Evolutionary conservation across 1,140 invertebrate species (phyloP).

Genomic region (Drosophila serrata): DNA sequence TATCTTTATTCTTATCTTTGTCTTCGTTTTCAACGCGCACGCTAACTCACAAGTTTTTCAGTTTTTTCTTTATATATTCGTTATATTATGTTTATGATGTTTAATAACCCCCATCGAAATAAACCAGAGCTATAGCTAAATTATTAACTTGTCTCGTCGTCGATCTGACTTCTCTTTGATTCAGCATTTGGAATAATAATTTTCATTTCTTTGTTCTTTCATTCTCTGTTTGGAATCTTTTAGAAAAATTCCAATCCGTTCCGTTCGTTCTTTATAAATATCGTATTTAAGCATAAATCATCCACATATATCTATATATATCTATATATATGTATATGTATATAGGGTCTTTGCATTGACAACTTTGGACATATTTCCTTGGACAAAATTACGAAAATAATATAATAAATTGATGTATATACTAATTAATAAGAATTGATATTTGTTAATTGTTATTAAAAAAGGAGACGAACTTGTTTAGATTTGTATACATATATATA

Average conservation of each 20-base stretch:
- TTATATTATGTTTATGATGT: slow-evolving; percentile 33
- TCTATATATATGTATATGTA: slow-evolving; percentile 42
- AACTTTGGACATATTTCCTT: slow-evolving; percentile 72
- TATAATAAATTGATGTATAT: not conserved
- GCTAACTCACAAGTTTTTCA: slow-evolving; percentile 67
- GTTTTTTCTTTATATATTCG: slow-evolving; percentile 14
- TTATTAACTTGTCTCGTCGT: slow-evolving; percentile 33
- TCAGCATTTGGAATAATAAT: slow-evolving; percentile 71
- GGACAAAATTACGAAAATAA: slow-evolving; percentile 40
- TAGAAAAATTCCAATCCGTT: slow-evolving; percentile 67
- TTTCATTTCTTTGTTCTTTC: slow-evolving; percentile 36
- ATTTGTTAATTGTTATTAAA: slow-evolving; percentile 3
- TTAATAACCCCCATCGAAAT: slow-evolving; percentile 45
- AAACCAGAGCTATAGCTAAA: slow-evolving; percentile 57
- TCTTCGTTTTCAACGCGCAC: slow-evolving; percentile 77
- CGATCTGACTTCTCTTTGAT: slow-evolving; percentile 34
- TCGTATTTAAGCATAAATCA: slow-evolving; percentile 53
- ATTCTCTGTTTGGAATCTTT: slow-evolving; percentile 56
- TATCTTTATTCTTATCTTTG: slow-evolving; percentile 51
- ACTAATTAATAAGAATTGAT: slow-evolving; percentile 32
- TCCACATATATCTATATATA: slow-evolving; percentile 45
- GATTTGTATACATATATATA: slow-evolving; percentile 43
- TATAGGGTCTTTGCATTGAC: slow-evolving; percentile 61
- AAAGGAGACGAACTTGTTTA: slow-evolving; percentile 24
- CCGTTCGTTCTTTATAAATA: slow-evolving; percentile 66